Conservation (phyloP, 2,113 vertebrate genomes). For the Anolis carolinensis region DNA sequence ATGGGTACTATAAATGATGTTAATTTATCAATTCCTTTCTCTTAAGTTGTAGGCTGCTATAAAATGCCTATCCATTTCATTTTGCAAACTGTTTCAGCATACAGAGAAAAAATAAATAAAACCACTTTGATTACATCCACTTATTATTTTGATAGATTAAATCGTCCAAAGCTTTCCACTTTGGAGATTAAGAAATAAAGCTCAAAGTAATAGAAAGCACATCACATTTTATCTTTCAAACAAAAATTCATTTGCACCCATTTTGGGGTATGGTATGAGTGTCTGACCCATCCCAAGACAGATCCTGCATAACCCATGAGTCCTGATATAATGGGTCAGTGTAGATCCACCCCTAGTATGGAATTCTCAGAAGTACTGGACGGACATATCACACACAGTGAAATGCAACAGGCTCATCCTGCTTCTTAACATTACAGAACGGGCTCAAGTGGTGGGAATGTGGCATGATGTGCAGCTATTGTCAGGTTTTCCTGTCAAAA, state of each 20-base stretch:
- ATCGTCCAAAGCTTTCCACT: conserved; percentile 35
- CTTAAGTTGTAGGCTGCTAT: conserved; percentile 27
- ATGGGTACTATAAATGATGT: conserved; percentile 16
- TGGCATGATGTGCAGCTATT: too few species aligned
- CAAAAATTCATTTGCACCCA: conserved; percentile 37
- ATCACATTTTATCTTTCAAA: conserved; percentile 48
- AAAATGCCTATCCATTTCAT: conserved; percentile 28
- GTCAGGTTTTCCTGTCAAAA: too few species aligned
- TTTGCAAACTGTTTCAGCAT: conserved; percentile 46
- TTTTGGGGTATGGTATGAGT: conserved; percentile 44
- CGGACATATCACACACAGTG: too few species aligned
- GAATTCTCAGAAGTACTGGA: too few species aligned
- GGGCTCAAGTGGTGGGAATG: too few species aligned
- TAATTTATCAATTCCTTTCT: conserved; percentile 37
- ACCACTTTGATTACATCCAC: conserved; percentile 50
- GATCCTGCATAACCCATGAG: too few species aligned
- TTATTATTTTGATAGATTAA: conserved; percentile 52
- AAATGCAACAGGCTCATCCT: too few species aligned
- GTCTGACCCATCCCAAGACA: too few species aligned
- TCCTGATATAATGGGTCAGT: too few species aligned
- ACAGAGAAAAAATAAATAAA: conserved; percentile 43
- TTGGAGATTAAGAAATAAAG: conserved; percentile 50
- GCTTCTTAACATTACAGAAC: too few species aligned
- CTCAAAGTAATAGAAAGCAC: conserved; percentile 14
- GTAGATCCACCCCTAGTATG: too few species aligned